phyloP scores from a whole-genome alignment of 2,113 vertebrate genomes.

The Heterotis niloticus region DNA sequence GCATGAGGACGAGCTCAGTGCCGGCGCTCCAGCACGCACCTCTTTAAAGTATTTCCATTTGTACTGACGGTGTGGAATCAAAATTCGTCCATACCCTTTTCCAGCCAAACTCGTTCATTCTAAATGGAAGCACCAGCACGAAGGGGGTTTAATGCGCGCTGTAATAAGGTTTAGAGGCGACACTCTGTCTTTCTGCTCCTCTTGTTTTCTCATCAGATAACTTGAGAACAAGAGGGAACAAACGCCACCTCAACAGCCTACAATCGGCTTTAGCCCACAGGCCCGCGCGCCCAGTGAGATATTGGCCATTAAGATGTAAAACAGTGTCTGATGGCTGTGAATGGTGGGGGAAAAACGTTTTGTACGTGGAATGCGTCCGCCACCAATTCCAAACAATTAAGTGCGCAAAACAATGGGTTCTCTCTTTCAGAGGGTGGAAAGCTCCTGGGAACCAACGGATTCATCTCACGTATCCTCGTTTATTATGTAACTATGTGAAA shows the following conservation, averaged over 20 bases:
- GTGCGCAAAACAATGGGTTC: constrained; percentile 55
- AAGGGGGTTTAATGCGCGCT: constrained; percentile 14
- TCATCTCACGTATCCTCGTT: too few relatives aligned
- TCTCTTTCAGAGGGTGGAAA: constrained; percentile 59
- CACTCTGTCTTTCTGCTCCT: constrained; percentile 38
- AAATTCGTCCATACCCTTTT: too few relatives aligned
- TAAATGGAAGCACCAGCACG: too few relatives aligned
- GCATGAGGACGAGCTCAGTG: too few relatives aligned
- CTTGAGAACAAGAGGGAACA: constrained; percentile 40
- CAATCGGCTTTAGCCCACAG: constrained; percentile 49
- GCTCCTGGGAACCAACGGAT: constrained; percentile 56
- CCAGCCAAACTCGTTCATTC: too few relatives aligned
- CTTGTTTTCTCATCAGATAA: constrained; percentile 39
- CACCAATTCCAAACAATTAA: constrained; percentile 72
- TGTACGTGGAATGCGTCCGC: constrained; percentile 60
- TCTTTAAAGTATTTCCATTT: too few relatives aligned
- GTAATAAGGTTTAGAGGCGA: constrained; percentile 44
- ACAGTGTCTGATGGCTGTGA: constrained; percentile 54
- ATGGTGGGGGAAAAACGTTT: constrained; percentile 62
- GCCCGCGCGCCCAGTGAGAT: constrained; percentile 47
- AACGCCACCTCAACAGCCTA: constrained; percentile 42
- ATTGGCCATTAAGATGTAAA: constrained; percentile 63
- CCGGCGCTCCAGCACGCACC: too few relatives aligned
- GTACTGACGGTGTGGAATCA: too few relatives aligned
- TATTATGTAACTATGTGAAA: too few relatives aligned